Evolutionary conservation across 2,113 vertebrate species (phyloP).

Genomic region (Corythornis cristatus): DNA sequence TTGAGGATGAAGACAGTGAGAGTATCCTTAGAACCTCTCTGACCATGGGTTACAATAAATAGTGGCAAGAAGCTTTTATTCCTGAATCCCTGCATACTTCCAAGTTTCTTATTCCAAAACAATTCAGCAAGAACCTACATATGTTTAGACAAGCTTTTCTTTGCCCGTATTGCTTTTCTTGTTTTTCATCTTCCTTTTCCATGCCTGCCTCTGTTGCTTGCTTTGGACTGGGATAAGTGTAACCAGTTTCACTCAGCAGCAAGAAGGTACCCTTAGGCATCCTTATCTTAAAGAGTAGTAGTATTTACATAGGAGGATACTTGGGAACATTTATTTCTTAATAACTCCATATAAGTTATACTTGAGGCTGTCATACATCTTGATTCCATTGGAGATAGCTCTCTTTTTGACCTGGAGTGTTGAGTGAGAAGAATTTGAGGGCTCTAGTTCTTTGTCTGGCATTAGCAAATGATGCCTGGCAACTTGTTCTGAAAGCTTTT

Average conservation of each 20-base stretch:
- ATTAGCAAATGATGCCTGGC: neutral
- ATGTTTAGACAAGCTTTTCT: constrained; percentile 36
- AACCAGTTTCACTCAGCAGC: neutral
- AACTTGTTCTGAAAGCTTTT: neutral
- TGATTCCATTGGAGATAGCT: neutral
- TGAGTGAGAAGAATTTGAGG: neutral
- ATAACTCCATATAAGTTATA: neutral
- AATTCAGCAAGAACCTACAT: neutral
- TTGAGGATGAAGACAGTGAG: neutral
- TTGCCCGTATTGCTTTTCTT: neutral
- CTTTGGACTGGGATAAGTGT: neutral
- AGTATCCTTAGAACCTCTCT: neutral
- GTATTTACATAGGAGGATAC: constrained; percentile 25
- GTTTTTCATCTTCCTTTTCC: constrained; percentile 32
- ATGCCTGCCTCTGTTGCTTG: neutral
- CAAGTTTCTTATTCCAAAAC: neutral
- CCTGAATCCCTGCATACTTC: neutral
- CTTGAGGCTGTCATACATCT: neutral
- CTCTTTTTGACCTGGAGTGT: neutral
- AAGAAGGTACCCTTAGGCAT: constrained; percentile 51
- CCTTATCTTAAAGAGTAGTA: constrained; percentile 5
- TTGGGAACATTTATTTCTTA: constrained; percentile 16
- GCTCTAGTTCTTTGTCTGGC: neutral
- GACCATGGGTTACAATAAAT: neutral
- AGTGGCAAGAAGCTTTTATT: neutral